Conservation (phyloP, 2,888 invertebrate species). For the Orthosia gracilis region DNA sequence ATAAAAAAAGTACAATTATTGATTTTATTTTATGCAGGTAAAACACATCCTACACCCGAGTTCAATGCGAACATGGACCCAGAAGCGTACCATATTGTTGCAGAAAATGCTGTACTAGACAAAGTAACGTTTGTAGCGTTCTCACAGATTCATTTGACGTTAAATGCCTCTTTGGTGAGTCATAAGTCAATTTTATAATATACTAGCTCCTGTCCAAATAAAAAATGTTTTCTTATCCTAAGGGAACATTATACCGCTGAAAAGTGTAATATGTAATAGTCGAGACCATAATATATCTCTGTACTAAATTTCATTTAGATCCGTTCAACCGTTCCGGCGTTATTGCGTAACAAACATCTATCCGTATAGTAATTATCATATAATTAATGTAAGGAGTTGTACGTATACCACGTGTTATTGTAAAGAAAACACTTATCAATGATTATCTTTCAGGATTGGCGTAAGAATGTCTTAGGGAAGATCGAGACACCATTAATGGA, state of each 20-base stretch:
- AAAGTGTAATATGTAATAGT: too few relatives aligned
- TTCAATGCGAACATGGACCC: conserved; percentile 79
- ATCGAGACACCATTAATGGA: conserved; percentile 72
- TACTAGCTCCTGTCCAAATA: too few relatives aligned
- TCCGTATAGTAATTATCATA: too few relatives aligned
- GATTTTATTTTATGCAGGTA: conserved; percentile 63
- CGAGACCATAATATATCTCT: too few relatives aligned
- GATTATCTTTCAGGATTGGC: conserved; percentile 71
- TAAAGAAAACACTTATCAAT: neutral
- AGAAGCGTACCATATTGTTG: conserved; percentile 78
- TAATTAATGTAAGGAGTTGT: too few relatives aligned
- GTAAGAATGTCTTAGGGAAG: conserved; percentile 69
- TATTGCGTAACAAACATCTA: too few relatives aligned
- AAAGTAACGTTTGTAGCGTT: conserved; percentile 78
- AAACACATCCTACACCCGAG: conserved; percentile 65
- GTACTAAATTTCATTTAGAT: too few relatives aligned
- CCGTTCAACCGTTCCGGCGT: too few relatives aligned
- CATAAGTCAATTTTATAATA: neutral
- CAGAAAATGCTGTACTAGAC: conserved; percentile 65
- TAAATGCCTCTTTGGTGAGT: conserved; percentile 73
- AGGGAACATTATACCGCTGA: too few relatives aligned
- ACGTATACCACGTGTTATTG: too few relatives aligned
- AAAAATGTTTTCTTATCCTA: too few relatives aligned
- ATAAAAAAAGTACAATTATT: too few relatives aligned
- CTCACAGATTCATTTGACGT: conserved; percentile 67